Evolutionary conservation across 2,113 vertebrate genomes (phyloP).

Genomic region (Xiphophorus hellerii): DNA sequence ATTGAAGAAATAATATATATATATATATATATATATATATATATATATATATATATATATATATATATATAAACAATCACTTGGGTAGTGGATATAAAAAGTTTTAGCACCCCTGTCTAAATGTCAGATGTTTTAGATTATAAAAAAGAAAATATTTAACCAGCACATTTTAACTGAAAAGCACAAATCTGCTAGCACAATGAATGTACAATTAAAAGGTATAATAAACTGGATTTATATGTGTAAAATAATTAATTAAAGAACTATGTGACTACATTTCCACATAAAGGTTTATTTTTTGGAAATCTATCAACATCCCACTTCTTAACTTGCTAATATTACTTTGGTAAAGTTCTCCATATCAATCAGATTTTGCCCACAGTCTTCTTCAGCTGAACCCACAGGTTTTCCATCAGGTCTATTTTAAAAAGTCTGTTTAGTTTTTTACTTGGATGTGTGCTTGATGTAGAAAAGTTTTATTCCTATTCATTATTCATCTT

Average conservation of each 20-base stretch:
- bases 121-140: too few species aligned
- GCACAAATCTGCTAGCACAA: background rate
- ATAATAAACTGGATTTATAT: background rate
- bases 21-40: too few species aligned
- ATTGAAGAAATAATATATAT: constrained; percentile 21
- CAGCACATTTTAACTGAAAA: background rate
- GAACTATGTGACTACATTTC: background rate
- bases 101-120: too few species aligned
- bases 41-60: background rate
- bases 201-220: background rate
- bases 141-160: too few species aligned
- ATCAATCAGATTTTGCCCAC: background rate
- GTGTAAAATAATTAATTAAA: background rate
- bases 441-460: background rate
- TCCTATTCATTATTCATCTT: background rate
- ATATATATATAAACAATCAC: background rate
- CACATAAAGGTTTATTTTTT: background rate
- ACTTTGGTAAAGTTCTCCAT: background rate
- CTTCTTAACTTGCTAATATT: background rate
- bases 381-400: too few species aligned
- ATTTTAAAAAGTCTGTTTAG: too few species aligned
- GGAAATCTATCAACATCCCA: background rate
- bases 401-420: background rate
- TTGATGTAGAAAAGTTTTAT: background rate
- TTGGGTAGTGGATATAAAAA: background rate